Base-by-base conservation (phyloP, 1,140 invertebrate species). In the Euura lappo region DNA sequence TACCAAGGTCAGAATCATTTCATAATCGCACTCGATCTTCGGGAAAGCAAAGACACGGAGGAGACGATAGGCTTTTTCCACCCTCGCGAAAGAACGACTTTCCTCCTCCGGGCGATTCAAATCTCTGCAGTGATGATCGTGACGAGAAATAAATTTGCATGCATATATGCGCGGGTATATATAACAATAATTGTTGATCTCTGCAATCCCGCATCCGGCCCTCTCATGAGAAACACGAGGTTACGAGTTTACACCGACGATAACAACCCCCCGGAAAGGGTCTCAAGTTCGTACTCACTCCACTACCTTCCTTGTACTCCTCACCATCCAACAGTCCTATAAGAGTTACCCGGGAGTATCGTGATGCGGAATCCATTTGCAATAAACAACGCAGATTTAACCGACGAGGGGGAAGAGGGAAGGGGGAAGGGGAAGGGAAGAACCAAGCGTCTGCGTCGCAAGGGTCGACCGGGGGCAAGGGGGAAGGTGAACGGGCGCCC, bases 1-100 rank as follows among this genome's bases (percentile, higher is more conserved):
- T 95, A 96, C 87, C 95, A 94, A 83, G 94, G 94, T 96, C 81
- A 90, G 90, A 86, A 71, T 28, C 28, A 28, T 28, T 28, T 28
- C 28, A 28, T 28, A 28, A 28, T 28, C 28, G 1, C 28, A 28
- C 28, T 28, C 1, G 28, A 28, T 28, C 28, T 28, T 28, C 28
- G 28, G 28, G 28, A 28, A 28, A 28, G 28, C 0, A 28, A 28
- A 28, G 28, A 28, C 28, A 28, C 28, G 28, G 28, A 28, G 28
- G 28, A 28, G 28, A 28, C 28, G 28, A 28, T 1, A 28, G 28
- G 28, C 28, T 28, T 28, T 28, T 28, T 28, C 28, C 28, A 28
- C 28, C 28, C 28, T 28, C 28, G 28, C 28, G 28, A 28, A 28
- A 28, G 28, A 28, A 28, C 28, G 28, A 28, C 28, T 28, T 28